These are phyloP conservation scores for Paralichthys olivaceus DNA, from an alignment of 2,113 vertebrate genomes.

Conservation along the genomic window DNA sequence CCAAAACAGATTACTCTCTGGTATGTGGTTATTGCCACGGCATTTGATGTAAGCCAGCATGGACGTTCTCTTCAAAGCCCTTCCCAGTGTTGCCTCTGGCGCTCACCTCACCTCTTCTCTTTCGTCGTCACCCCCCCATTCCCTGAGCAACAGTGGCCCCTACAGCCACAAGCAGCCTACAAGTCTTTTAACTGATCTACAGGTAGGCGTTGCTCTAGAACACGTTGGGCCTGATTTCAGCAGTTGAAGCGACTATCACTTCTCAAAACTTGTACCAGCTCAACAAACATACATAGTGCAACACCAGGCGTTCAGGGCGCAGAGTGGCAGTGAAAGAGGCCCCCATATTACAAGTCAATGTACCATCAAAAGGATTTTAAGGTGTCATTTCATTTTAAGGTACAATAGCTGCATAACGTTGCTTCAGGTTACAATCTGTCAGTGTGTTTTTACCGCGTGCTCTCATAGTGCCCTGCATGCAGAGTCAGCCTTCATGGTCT, in stretches of 20 bases:
- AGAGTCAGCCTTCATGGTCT: not conserved
- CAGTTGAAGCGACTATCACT: not conserved
- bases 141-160: not conserved
- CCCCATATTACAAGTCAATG: not conserved
- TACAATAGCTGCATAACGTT: not conserved
- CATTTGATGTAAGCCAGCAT: constrained; percentile 53
- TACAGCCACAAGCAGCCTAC: not conserved
- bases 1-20: constrained; percentile 31
- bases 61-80: constrained; percentile 56
- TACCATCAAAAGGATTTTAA: not conserved
- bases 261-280: not conserved
- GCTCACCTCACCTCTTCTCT: constrained; percentile 16
- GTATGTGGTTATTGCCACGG: constrained; percentile 29
- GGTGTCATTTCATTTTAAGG: not conserved
- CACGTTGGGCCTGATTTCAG: not conserved
- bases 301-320: not conserved
- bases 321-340: not conserved
- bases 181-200: not conserved
- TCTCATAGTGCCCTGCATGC: constrained; percentile 12
- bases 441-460: not conserved
- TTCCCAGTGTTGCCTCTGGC: constrained; percentile 45
- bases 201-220: not conserved
- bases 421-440: not conserved
- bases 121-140: constrained; percentile 33
- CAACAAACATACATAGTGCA: not conserved